phyloP scores from a whole-genome alignment of 2,113 vertebrate genomes.

The Mus pahari region DNA sequence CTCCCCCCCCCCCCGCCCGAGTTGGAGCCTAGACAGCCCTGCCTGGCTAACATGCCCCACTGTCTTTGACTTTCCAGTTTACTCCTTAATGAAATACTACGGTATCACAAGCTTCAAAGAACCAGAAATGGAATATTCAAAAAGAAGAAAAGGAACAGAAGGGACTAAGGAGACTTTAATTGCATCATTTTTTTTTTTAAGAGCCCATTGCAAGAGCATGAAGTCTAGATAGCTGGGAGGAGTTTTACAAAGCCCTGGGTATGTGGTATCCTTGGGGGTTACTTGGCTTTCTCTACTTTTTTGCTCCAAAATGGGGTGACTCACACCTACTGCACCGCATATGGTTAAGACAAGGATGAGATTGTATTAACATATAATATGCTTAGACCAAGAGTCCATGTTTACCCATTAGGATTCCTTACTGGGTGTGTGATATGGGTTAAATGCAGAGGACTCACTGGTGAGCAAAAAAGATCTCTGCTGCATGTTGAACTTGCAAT shows the following conservation, averaged over 20 bases:
- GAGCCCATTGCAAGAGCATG: not conserved
- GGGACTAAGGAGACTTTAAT: not conserved
- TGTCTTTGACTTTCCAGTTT: constrained; percentile 10
- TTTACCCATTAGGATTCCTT: constrained; percentile 14
- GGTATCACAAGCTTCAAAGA: not conserved
- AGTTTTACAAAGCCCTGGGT: not conserved
- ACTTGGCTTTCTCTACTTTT: not conserved
- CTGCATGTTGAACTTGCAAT: not conserved
- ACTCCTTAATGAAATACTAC: not conserved
- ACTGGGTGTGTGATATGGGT: not conserved
- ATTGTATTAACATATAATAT: not conserved
- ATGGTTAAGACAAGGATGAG: not conserved
- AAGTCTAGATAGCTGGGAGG: not conserved
- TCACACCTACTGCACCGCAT: not conserved
- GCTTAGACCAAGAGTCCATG: not conserved
- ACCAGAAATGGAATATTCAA: not conserved
- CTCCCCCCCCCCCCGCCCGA: too few relatives aligned
- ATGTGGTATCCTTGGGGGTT: not conserved
- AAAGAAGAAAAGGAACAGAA: not conserved
- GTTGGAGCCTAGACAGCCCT: not conserved
- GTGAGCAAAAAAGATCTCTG: not conserved
- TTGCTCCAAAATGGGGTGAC: constrained; percentile 28
- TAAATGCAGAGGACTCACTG: not conserved
- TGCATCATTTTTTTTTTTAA: not conserved
- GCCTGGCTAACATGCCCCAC: not conserved